A percentile compares a stretch with the other conserved stretches of the same genome.
These are phyloP conservation scores for Timema podura DNA, from an alignment of 2,888 invertebrate species.

Conservation along the genomic window DNA sequence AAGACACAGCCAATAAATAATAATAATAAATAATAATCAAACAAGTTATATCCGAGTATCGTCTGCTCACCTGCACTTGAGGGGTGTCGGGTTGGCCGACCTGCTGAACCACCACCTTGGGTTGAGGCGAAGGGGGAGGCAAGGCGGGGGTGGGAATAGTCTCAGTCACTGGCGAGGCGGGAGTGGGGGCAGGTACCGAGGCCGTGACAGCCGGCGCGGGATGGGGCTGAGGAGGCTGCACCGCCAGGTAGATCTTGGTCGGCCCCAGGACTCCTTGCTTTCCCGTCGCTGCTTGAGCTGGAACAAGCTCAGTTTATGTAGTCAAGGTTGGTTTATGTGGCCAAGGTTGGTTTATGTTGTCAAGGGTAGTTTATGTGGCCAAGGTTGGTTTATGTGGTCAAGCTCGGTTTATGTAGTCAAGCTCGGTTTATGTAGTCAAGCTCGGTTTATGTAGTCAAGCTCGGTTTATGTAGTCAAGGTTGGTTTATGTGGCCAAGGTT, in stretches of 20 bases:
- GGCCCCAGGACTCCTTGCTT: conserved; percentile 82
- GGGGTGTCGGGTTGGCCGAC: conserved; percentile 35
- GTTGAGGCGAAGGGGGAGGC: conserved; percentile 30
- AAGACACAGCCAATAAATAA: background rate
- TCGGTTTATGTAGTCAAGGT: too few relatives aligned
- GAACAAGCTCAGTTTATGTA: conserved; percentile 35
- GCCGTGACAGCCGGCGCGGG: conserved; percentile 31
- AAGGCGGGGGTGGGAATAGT: conserved; percentile 1
- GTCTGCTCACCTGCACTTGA: conserved; percentile 16
- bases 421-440: too few relatives aligned
- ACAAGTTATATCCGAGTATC: background rate
- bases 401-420: too few relatives aligned
- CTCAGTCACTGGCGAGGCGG: background rate
- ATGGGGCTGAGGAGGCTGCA: conserved; percentile 62
- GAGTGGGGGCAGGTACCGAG: conserved; percentile 23
- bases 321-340: conserved; percentile 12
- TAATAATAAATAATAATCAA: too few relatives aligned
- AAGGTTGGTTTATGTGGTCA: too few relatives aligned
- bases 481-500: too few relatives aligned
- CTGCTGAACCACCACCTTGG: conserved; percentile 44
- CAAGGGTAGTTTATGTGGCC: background rate
- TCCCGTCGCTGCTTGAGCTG: conserved; percentile 82
- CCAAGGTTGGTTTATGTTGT: background rate
- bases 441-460: too few relatives aligned
- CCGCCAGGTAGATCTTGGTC: conserved; percentile 80